These are phyloP conservation scores for Chloroceryle amazona DNA, from an alignment of 2,797 vertebrate species.

Conservation along the genomic window DNA sequence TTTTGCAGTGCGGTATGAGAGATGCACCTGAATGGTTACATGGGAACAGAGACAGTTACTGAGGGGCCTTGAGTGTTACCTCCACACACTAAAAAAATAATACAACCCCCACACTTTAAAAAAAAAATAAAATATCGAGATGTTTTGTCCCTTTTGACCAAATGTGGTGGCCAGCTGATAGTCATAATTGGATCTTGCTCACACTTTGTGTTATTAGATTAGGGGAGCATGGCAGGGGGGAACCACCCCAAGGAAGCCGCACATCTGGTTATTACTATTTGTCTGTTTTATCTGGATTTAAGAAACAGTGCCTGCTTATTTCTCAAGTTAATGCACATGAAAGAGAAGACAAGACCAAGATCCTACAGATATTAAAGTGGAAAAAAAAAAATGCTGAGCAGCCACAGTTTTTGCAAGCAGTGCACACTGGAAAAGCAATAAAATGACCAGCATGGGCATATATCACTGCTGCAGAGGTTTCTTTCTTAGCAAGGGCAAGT, in stretches of 20 bases:
- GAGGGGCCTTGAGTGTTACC: background rate
- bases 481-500: background rate
- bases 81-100: background rate
- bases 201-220: background rate
- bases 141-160: background rate
- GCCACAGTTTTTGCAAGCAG: background rate
- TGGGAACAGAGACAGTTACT: background rate
- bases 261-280: background rate
- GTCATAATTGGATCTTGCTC: background rate
- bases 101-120: background rate
- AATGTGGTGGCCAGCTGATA: background rate
- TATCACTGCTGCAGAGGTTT: background rate
- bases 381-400: background rate
- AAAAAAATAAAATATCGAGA: background rate
- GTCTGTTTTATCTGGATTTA: background rate
- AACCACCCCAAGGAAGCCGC: background rate
- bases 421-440: constrained; percentile 12
- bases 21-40: background rate
- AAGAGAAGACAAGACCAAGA: background rate
- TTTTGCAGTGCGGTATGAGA: fast-evolving
- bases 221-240: background rate
- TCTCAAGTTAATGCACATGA: background rate
- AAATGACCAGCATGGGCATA: background rate
- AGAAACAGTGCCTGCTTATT: background rate
- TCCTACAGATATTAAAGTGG: constrained; percentile 8